Evolutionary conservation across 2,113 vertebrate genomes (phyloP).

Genomic region (Lonchura striata): DNA sequence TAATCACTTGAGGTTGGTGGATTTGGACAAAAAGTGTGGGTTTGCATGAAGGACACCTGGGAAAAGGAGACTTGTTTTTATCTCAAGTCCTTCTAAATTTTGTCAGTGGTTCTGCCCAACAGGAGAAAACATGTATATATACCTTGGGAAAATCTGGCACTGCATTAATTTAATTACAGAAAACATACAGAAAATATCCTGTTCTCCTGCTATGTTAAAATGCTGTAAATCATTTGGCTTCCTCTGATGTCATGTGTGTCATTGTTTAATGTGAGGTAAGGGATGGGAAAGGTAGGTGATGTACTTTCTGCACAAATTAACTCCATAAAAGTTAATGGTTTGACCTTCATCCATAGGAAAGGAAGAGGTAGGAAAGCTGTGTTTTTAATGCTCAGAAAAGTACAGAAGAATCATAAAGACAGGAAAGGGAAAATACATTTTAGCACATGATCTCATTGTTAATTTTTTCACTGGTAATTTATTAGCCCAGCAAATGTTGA

Average conservation of each 20-base stretch:
- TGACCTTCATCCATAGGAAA: conserved; percentile 26
- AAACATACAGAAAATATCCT: conserved; percentile 37
- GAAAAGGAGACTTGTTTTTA: neutral
- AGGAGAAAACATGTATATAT: neutral
- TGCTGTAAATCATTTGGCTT: conserved; percentile 34
- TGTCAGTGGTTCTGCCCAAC: neutral
- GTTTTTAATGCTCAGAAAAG: neutral
- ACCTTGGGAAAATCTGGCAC: conserved; percentile 35
- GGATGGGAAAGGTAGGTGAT: conserved; percentile 23
- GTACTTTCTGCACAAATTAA: conserved; percentile 32
- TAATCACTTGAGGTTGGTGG: neutral
- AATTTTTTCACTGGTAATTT: conserved; percentile 36
- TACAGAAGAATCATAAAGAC: conserved; percentile 45
- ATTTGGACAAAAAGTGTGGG: neutral
- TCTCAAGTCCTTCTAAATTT: neutral
- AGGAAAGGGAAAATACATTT: conserved; percentile 48
- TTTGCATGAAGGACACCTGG: neutral
- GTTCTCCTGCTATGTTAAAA: conserved; percentile 52
- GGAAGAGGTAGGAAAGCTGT: conserved; percentile 18
- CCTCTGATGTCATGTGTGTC: conserved; percentile 45
- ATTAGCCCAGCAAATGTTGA: neutral
- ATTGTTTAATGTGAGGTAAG: conserved; percentile 48
- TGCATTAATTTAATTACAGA: conserved; percentile 21
- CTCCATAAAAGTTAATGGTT: conserved; percentile 17
- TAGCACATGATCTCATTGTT: conserved; percentile 43